These are phyloP conservation scores for Chaenogobius annularis DNA, from an alignment of 2,113 vertebrate species.

Conservation along the genomic window DNA sequence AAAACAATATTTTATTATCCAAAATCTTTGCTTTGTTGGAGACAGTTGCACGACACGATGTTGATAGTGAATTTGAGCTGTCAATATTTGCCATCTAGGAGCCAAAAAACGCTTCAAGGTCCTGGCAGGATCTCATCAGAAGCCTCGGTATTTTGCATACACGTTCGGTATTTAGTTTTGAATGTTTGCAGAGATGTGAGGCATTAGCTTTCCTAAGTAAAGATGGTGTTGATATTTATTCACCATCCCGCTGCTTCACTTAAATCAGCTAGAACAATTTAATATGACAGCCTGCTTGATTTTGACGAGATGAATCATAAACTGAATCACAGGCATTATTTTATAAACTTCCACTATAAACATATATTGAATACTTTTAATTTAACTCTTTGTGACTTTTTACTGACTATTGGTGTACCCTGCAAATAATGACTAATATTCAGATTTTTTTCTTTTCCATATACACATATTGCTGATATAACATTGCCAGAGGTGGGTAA, in stretches of 20 bases:
- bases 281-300: background rate
- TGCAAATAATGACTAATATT: no score
- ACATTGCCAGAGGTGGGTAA: no score
- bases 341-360: background rate
- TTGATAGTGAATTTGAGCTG: background rate
- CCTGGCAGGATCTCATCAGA: background rate
- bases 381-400: background rate
- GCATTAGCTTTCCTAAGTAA: background rate
- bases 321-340: background rate
- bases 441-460: no score
- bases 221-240: background rate
- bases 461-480: no score
- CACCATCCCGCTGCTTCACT: background rate
- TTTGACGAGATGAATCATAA: slow-evolving; percentile 7
- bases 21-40: background rate
- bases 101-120: background rate
- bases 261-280: background rate
- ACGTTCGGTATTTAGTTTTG: slow-evolving; percentile 1
- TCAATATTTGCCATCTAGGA: background rate
- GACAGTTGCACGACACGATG: background rate
- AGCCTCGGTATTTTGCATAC: background rate
- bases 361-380: background rate
- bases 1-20: background rate
- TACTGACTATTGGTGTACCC: no score
- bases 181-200: background rate